Evolutionary conservation across 2,797 vertebrate species (phyloP).

Genomic region (Siniperca scherzeri): DNA sequence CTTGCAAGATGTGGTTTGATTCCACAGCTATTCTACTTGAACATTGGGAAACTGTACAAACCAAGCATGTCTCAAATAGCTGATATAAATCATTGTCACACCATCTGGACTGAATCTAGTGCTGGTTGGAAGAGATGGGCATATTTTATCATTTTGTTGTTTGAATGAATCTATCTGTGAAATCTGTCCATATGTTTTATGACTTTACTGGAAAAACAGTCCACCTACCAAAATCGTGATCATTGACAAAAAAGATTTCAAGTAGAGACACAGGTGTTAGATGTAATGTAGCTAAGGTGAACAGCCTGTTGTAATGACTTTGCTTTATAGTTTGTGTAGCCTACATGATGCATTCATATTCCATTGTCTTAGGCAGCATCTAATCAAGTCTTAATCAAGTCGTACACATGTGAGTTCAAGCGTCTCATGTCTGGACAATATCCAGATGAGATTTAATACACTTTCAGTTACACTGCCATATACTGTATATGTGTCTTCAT

Average conservation of each 20-base stretch:
- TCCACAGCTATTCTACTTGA: neutral
- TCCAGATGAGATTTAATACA: neutral
- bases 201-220: neutral
- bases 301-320: neutral
- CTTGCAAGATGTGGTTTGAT: neutral
- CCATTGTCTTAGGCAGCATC: neutral
- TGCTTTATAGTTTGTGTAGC: neutral
- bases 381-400: neutral
- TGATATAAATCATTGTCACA: neutral
- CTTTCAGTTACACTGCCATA: neutral
- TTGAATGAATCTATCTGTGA: neutral
- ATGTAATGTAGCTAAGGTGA: too few species aligned
- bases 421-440: neutral
- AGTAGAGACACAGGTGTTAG: neutral
- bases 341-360: neutral
- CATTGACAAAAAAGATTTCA: neutral
- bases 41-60: neutral
- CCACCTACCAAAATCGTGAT: neutral
- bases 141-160: neutral
- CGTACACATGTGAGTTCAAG: neutral
- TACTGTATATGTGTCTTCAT: too few species aligned
- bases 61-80: neutral
- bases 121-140: neutral
- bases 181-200: neutral
- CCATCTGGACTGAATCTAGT: neutral